Evolutionary conservation across 2,113 vertebrate species (phyloP), one percentile per base, ranked within the genome.

Genomic region (Macroglossus sobrinus): DNA sequence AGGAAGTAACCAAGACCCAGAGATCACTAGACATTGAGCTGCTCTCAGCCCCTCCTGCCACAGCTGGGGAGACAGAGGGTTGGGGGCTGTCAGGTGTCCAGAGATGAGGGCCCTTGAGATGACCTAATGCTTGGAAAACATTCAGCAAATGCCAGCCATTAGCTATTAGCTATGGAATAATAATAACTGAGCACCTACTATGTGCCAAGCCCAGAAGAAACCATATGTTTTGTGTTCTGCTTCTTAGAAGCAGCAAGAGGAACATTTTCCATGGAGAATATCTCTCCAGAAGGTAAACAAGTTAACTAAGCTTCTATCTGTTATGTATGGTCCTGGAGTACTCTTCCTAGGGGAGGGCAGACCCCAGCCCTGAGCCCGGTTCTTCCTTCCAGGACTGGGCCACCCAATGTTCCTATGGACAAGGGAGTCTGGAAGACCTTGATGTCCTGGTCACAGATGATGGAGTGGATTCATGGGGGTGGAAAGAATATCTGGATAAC

Each of bases 41-140:
- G 4, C 14, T 2, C 19, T 43, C 24, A 50, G 28, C 28, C 15
- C 30, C 4, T 80, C 66, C 64, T 40, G 19, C 33, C 33, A 30
- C 26, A 22, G 22, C 11, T 47, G 76, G 24, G 19, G 26, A 81
- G 24, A 12, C 2, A 0, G 1, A 47, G 61, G 33, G 13, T 4
- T 22, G 57, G 45, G n/a, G 19, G 45, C 12, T 26, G 7, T 87
- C 28, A 5, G 0, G 24, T n/a, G 66, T 22, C 9, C 35, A 22
- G 19, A 43, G 4, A 33, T 1, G 43, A 55, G 35, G 81, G 64
- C 21, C 14, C 47, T 57, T 14, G 0, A 38, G 33, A 21, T 21
- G 71, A 40, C 53, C 35, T 43, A 16, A 0, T 33, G n/a, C 7
- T 0, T 43, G 35, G 66, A 57, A 5, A 22, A 14, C 8, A 1